Percentiles rank a stretch among this genome's conserved stretches.
Conservation (phyloP, 2,113 vertebrate genomes). For the Pluvialis apricaria region DNA sequence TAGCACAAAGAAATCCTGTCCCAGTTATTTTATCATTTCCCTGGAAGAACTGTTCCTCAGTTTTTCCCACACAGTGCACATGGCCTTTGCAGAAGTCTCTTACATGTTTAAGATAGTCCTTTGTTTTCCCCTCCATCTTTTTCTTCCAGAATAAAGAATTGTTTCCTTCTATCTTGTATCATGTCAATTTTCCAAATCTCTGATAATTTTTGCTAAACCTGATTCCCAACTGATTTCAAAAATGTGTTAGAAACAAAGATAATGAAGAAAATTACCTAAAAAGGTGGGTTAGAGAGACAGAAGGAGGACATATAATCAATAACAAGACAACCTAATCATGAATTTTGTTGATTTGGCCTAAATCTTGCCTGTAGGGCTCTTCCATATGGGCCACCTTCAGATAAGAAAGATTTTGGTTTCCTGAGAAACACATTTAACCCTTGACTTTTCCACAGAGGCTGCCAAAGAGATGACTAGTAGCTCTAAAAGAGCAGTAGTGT, state of each 20-base stretch:
- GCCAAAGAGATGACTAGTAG: neutral
- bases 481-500: neutral
- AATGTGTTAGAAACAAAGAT: neutral
- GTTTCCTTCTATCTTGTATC: rapidly evolving
- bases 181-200: rapidly evolving
- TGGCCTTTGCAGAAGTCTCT: neutral
- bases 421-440: neutral
- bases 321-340: rapidly evolving
- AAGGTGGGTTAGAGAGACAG: rapidly evolving
- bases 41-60: neutral
- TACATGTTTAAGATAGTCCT: neutral
- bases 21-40: neutral
- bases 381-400: too few relatives aligned
- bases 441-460: neutral
- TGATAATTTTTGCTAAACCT: rapidly evolving
- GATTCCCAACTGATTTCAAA: neutral
- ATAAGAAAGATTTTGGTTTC: neutral
- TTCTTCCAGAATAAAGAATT: neutral
- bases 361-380: neutral
- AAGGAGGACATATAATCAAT: neutral
- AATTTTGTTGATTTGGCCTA: neutral
- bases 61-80: rapidly evolving
- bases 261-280: neutral
- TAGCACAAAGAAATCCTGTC: neutral
- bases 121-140: neutral